phyloP scores from a whole-genome alignment of 2,113 vertebrate species.

The Pipra filicauda region DNA sequence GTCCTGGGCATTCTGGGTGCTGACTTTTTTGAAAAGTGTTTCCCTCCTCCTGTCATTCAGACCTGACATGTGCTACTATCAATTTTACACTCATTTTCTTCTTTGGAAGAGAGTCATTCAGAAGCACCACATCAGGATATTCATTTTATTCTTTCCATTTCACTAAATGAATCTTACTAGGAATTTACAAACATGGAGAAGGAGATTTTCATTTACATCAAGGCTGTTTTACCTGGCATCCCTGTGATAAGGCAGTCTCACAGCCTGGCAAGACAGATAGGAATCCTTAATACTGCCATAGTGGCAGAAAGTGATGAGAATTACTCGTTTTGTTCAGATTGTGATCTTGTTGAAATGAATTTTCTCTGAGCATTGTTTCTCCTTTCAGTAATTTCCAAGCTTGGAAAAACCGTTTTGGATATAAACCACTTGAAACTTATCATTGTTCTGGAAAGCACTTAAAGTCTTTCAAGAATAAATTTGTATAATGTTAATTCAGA shows the following conservation, averaged over 20 bases:
- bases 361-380: neutral
- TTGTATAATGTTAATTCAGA: slow-evolving; percentile 40
- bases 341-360: neutral
- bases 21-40: neutral
- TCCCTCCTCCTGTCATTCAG: neutral
- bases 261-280: neutral
- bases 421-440: slow-evolving; percentile 21
- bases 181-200: neutral
- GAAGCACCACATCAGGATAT: neutral
- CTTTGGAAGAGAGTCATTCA: neutral
- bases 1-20: neutral
- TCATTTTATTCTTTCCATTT: neutral
- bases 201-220: neutral
- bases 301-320: neutral
- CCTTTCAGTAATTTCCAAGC: neutral
- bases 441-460: slow-evolving; percentile 21
- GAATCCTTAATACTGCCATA: neutral
- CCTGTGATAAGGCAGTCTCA: neutral
- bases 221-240: neutral
- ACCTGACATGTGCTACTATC: neutral
- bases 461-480: slow-evolving; percentile 39
- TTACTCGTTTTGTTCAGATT: neutral
- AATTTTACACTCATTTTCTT: neutral
- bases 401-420: neutral
- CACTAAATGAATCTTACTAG: neutral